phyloP scores from a whole-genome alignment of 1,140 invertebrate species.

The Drosophila dunni region DNA sequence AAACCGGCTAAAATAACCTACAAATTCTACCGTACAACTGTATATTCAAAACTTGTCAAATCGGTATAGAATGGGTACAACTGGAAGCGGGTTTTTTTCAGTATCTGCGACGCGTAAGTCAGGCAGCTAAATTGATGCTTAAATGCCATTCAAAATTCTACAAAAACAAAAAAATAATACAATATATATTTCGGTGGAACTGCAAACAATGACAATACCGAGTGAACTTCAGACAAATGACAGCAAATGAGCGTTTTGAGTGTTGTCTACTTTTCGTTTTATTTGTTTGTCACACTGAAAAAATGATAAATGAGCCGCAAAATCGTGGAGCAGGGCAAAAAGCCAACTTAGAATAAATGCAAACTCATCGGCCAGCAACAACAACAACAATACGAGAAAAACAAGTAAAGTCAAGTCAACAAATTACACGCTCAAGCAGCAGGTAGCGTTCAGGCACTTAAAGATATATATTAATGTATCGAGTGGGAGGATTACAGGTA shows the following conservation, averaged over 20 bases:
- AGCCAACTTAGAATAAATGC: constrained; percentile 37
- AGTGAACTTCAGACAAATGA: constrained; percentile 60
- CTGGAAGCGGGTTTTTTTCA: not conserved
- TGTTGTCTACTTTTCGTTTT: constrained; percentile 60
- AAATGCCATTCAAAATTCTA: constrained; percentile 71
- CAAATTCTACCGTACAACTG: not conserved
- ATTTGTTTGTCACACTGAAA: constrained; percentile 61
- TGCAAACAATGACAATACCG: constrained; percentile 35
- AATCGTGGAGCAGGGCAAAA: not conserved
- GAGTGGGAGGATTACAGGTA: not conserved
- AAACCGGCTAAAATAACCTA: constrained; percentile 3
- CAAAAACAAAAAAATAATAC: constrained; percentile 41
- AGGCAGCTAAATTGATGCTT: constrained; percentile 74
- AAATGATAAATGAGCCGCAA: constrained; percentile 54
- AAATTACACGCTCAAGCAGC: constrained; percentile 66
- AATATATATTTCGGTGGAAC: constrained; percentile 17
- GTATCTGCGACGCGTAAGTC: constrained; percentile 69
- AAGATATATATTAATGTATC: not conserved
- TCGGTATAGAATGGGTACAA: not conserved
- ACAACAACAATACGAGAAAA: not conserved
- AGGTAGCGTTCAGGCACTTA: constrained; percentile 42
- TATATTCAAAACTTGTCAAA: constrained; percentile 2
- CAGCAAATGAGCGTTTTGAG: constrained; percentile 77
- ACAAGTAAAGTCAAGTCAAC: constrained; percentile 46
- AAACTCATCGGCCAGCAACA: constrained; percentile 51